Percentiles rank a stretch among this genome's conserved stretches.
phyloP scores from a whole-genome alignment of 2,113 vertebrate genomes.

The Poeciliopsis prolifica region DNA sequence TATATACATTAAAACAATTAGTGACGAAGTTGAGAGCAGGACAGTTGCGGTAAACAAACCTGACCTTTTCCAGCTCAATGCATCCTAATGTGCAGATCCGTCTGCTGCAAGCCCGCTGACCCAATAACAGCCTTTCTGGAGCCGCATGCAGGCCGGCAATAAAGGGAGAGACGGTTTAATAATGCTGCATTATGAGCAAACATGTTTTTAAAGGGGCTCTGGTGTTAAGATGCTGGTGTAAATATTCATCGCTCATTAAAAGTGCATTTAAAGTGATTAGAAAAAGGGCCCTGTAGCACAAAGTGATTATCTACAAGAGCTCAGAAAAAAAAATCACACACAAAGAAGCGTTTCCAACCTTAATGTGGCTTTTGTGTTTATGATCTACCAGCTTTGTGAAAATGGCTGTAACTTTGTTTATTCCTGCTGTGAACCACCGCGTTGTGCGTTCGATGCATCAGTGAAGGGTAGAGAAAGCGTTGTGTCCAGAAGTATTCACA shows the following conservation, averaged over 20 bases:
- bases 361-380: not conserved
- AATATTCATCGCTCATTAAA: conserved; percentile 60
- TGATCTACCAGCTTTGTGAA: not conserved
- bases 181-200: conserved; percentile 35
- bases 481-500: no score
- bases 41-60: conserved; percentile 40
- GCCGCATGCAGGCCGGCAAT: conserved; percentile 26
- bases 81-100: conserved; percentile 46
- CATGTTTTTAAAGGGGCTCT: conserved; percentile 14
- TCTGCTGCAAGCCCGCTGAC: conserved; percentile 49
- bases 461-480: no score
- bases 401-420: conserved; percentile 1
- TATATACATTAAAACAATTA: not conserved
- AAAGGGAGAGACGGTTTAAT: conserved; percentile 22
- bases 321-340: not conserved
- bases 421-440: not conserved
- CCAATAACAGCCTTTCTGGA: conserved; percentile 37
- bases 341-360: not conserved
- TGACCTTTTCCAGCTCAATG: conserved; percentile 39
- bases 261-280: conserved; percentile 34
- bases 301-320: conserved; percentile 6
- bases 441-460: not conserved
- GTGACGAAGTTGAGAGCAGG: conserved; percentile 14
- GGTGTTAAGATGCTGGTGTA: conserved; percentile 34
- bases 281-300: conserved; percentile 1